Base-by-base conservation (phyloP, 2,113 vertebrate species). In the Austrofundulus limnaeus region DNA sequence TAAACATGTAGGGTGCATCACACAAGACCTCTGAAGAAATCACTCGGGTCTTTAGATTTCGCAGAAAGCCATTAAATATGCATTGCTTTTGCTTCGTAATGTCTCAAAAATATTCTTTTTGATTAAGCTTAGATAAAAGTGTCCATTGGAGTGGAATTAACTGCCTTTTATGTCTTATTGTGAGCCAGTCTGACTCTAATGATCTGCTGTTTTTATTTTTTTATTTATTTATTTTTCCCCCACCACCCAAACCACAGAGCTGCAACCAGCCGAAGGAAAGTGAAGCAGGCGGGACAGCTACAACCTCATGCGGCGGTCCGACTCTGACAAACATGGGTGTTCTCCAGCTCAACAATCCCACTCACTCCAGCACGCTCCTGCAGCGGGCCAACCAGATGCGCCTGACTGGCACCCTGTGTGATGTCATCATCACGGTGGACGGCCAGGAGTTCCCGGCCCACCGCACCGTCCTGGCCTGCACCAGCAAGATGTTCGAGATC, bases 401-500 rank as follows among this genome's bases (percentile, higher is more conserved):
- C 53, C 92, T 98, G 87, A 94, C 95, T 0, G 96, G 97, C 83
- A 98, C 95, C 24, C 78, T 99, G 78, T 99, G 97, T 15, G 97
- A 99, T 50, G 97, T 99, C 90, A 95, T 98, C 83, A 99, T 98
- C 89, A 93, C 96, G 77, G 97, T 99, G 90, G 97, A 99, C 79
- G 95, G 94, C 86, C 96, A 98, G 85, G 96, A 99, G 93, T 99
- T 99, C 88, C 97, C 94, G 0, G 97, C 97, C 1, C 97, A 99
- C 85, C 95, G 97, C 81, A 96, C 96, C 0, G 93, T 98, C 76
- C 90, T 99, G 89, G 97, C 97, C 24, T 98, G 96, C 88, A 96
- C 96, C 80, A 99, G 97, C 91, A 98, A 98, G 82, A 99, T 99
- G 97, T 99, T 99, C 5, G 97, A 99, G 89, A 98, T 99, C 81